phyloP scores from a whole-genome alignment of 2,797 vertebrate species.

The Arnoldichthys spilopterus region DNA sequence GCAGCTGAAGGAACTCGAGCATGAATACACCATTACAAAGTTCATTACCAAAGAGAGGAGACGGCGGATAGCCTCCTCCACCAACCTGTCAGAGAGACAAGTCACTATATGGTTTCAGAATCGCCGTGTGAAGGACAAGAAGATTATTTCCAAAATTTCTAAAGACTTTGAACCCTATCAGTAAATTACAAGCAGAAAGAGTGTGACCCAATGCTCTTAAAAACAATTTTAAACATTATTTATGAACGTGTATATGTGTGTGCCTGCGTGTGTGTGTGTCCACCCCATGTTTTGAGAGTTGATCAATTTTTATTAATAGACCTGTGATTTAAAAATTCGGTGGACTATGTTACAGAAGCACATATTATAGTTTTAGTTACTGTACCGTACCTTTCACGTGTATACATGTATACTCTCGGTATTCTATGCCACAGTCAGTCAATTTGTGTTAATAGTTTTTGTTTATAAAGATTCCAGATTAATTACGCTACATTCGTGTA shows the following conservation, averaged over 20 bases:
- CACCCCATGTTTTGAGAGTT: not conserved
- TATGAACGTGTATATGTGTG: slow-evolving; percentile 4
- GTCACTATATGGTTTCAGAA: slow-evolving; percentile 92
- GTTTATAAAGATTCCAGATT: no score
- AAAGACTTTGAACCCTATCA: slow-evolving; percentile 50
- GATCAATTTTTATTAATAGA: no score
- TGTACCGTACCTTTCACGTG: no score
- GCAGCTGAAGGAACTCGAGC: slow-evolving; percentile 92
- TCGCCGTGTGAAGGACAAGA: slow-evolving; percentile 87
- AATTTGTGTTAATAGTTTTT: no score
- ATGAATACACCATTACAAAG: slow-evolving; percentile 91
- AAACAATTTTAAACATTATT: no score
- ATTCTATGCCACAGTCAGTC: no score
- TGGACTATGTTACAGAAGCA: not conserved
- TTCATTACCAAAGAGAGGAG: slow-evolving; percentile 99
- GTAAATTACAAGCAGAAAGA: no score
- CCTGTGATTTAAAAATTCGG: no score
- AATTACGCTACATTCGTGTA: no score
- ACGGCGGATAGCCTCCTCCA: slow-evolving; percentile 87
- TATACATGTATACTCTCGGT: no score
- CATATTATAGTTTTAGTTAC: not conserved
- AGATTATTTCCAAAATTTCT: slow-evolving; percentile 64
- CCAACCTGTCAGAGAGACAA: slow-evolving; percentile 86
- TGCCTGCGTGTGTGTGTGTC: not conserved
- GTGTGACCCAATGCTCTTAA: not conserved